Evolutionary conservation across 2,888 invertebrate species (phyloP), one percentile per base, ranked within the genome.

Genomic region (Stegophylla sp.): DNA sequence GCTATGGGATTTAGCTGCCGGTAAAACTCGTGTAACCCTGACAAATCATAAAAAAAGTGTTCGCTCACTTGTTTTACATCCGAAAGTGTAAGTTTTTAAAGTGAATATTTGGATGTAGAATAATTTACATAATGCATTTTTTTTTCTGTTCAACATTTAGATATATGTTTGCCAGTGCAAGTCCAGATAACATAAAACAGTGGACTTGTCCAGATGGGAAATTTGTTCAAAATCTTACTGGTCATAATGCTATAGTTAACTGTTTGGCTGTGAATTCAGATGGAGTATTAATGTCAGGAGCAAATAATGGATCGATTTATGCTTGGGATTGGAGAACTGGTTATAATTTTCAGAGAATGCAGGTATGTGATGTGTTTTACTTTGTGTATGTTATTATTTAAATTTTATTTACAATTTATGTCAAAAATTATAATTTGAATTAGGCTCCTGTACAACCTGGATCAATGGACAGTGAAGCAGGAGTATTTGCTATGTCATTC

Each of bases 301-400:
- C 96, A 28, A 98, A 99, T 86, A 99, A 99, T 86, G 99, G 99
- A 0, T 96, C 97, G 0, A 90, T 99, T 90, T 92, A 94, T 87
- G 93, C 95, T 85, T 99, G 98, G 98, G 99, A 99, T 87, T 99
- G 98, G 98, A 90, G 95, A 85, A 98, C 98, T 0, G 99, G 98
- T 0, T 98, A 98, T 86, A 99, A 99, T 88, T 99, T 98, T 89
- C 99, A 99, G 88, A 89, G 95, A 82, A 88, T 94, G 82, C 94
- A 94, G 88, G 92, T 90, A 72, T 28, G 48, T 66, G 45, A 23
- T 41, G n/a, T 59, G 15, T 61, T 74, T 13, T 48, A 20, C 26
- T 34, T 3, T 56, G 20, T 12, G 20, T 53, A 9, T 1, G 20
- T 56, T 81, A 15, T 41, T 28, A 71, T 41, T 12, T 67, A 51